Evolutionary conservation across 2,888 invertebrate genomes (phyloP).

Genomic region (Pycnomerus fuliginosus): DNA sequence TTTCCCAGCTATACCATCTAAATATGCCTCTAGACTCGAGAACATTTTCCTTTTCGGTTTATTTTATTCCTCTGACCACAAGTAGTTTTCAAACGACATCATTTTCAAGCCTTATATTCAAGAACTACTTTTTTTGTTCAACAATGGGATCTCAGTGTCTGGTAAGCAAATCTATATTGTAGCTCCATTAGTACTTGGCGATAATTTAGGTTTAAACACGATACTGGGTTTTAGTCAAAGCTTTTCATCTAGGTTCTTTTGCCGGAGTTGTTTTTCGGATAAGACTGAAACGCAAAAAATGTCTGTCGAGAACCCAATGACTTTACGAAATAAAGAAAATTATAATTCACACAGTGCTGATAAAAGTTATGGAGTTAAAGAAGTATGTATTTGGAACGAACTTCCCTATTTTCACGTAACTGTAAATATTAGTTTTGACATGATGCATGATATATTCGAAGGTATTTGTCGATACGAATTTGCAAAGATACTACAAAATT

Average conservation of each 20-base stretch:
- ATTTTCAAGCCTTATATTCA: neutral
- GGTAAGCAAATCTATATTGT: neutral
- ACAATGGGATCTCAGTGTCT: neutral
- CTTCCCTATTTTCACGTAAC: neutral
- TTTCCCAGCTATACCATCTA: constrained; percentile 16
- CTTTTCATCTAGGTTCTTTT: neutral
- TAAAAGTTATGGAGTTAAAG: neutral
- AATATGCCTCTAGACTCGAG: constrained; percentile 20
- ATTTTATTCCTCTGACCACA: constrained; percentile 20
- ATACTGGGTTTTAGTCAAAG: neutral
- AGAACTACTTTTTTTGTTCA: neutral
- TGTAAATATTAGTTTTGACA: neutral
- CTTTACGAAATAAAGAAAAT: neutral
- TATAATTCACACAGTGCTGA: neutral
- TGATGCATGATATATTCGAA: constrained; percentile 1
- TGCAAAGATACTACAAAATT: neutral
- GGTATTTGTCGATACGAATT: neutral
- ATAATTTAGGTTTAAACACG: constrained; percentile 1
- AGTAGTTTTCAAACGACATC: constrained; percentile 12
- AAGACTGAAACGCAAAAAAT: neutral
- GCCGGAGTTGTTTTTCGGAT: neutral
- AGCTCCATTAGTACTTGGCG: neutral
- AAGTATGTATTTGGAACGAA: neutral
- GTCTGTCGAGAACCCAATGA: neutral
- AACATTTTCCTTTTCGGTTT: constrained; percentile 24